phyloP scores from a whole-genome alignment of 1,140 invertebrate species.

The Drosophila asahinai region DNA sequence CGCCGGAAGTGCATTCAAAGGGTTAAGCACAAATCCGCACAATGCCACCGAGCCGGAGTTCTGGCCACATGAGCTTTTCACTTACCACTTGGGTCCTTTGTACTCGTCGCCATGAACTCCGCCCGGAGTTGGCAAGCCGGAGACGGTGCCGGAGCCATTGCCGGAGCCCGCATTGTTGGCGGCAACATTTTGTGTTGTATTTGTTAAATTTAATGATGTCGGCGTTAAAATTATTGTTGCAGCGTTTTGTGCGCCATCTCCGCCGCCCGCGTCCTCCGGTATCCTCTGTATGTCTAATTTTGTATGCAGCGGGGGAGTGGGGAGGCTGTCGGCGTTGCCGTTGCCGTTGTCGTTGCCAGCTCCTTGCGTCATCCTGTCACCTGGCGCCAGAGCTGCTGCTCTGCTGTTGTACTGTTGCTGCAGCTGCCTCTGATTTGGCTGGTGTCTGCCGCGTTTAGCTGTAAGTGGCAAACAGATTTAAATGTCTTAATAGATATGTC shows the following conservation, averaged over 20 bases:
- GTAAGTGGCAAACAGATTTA: slow-evolving; percentile 65
- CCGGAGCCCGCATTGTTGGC: slow-evolving; percentile 35
- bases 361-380: slow-evolving; percentile 69
- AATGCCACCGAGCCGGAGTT: slow-evolving; percentile 33
- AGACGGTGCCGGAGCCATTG: not conserved
- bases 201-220: slow-evolving; percentile 84
- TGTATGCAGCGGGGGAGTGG: slow-evolving; percentile 55
- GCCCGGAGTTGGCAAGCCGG: slow-evolving; percentile 15
- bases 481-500: slow-evolving; percentile 62
- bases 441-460: slow-evolving; percentile 52
- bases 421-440: slow-evolving; percentile 50
- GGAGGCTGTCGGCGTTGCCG: slow-evolving; percentile 22
- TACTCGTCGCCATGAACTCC: slow-evolving; percentile 56
- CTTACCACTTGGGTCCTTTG: slow-evolving; percentile 82
- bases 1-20: slow-evolving; percentile 79
- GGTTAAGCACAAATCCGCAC: slow-evolving; percentile 69
- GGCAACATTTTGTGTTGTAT: slow-evolving; percentile 69
- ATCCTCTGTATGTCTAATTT: slow-evolving; percentile 83
- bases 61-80: slow-evolving; percentile 66
- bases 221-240: slow-evolving; percentile 84
- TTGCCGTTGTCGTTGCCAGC: slow-evolving; percentile 17
- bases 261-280: slow-evolving; percentile 55
- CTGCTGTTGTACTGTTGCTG: slow-evolving; percentile 37
- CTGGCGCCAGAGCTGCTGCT: slow-evolving; percentile 30
- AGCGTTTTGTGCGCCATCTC: slow-evolving; percentile 64